Percentiles rank a stretch among this genome's conserved stretches.
Conservation (phyloP, 2,797 vertebrate species). For the Gymnopithys bicolor region DNA sequence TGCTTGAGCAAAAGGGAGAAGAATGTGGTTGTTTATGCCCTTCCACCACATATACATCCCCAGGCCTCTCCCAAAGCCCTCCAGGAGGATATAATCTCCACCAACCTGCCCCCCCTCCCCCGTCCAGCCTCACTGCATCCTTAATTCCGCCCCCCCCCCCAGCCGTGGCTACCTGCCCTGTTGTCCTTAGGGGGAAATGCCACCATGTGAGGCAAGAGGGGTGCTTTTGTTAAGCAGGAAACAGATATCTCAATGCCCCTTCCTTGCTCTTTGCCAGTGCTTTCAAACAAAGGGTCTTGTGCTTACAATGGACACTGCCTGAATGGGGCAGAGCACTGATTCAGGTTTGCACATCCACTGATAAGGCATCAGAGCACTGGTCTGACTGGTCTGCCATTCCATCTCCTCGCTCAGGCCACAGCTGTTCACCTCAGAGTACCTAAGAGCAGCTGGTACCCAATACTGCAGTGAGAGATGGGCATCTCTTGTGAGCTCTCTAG, state of each 20-base stretch:
- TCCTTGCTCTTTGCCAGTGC: neutral
- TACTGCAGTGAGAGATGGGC: neutral
- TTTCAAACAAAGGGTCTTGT: neutral
- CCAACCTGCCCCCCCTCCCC: too few relatives aligned
- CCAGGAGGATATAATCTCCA: neutral
- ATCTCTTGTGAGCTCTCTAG: neutral
- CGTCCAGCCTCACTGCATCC: neutral
- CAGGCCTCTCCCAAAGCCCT: neutral
- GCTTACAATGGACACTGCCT: neutral
- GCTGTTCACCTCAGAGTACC: neutral
- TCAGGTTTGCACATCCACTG: neutral
- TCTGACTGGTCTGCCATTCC: neutral
- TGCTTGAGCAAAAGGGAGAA: neutral
- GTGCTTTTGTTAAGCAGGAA: neutral
- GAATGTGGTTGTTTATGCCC: neutral
- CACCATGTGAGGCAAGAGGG: neutral
- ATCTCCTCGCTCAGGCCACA: neutral
- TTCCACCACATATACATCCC: accelerated
- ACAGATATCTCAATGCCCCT: neutral
- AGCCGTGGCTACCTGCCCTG: neutral
- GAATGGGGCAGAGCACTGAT: neutral
- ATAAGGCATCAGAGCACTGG: neutral
- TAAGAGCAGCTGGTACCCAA: neutral
- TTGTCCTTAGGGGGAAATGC: neutral
- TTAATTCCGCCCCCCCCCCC: neutral